These are phyloP conservation scores for Serranus cabrilla DNA, from an alignment of 2,797 vertebrate genomes.

Conservation along the genomic window DNA sequence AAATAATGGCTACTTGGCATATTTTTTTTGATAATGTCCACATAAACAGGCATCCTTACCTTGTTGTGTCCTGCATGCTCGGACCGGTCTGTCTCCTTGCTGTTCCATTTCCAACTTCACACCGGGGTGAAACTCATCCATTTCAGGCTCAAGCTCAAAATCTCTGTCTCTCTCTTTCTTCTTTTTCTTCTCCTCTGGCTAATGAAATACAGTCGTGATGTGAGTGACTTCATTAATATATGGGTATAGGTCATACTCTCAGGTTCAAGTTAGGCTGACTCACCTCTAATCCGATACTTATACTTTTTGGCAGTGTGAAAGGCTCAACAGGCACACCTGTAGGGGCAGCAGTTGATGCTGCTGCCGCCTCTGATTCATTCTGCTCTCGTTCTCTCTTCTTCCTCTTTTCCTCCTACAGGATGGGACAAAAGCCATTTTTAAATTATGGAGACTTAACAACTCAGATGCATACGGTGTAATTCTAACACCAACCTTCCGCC, in stretches of 20 bases:
- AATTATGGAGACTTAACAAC: not conserved
- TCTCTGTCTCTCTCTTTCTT: conserved; percentile 88
- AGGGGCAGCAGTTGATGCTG: conserved; percentile 50
- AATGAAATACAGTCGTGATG: conserved; percentile 21
- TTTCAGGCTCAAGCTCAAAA: conserved; percentile 90
- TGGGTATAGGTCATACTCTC: not conserved
- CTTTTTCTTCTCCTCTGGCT: conserved; percentile 93
- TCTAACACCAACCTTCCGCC: conserved; percentile 89
- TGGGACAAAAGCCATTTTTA: not conserved
- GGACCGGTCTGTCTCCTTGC: conserved; percentile 91
- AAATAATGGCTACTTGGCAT: not conserved
- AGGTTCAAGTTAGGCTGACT: conserved; percentile 17
- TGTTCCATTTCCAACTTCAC: conserved; percentile 84
- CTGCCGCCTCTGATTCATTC: conserved; percentile 89
- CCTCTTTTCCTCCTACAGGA: conserved; percentile 93
- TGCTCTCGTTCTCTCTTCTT: conserved; percentile 96
- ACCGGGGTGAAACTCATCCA: conserved; percentile 86
- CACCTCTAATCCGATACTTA: conserved; percentile 81
- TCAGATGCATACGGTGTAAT: too few relatives aligned
- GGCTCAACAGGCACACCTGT: conserved; percentile 79
- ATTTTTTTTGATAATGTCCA: not conserved
- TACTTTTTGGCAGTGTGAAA: conserved; percentile 82
- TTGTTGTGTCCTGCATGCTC: conserved; percentile 94
- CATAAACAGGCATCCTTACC: conserved; percentile 75
- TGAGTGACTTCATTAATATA: not conserved